These are phyloP conservation scores for Anarhynchus alexandrinus DNA, from an alignment of 2,113 vertebrate species.

Conservation along the genomic window DNA sequence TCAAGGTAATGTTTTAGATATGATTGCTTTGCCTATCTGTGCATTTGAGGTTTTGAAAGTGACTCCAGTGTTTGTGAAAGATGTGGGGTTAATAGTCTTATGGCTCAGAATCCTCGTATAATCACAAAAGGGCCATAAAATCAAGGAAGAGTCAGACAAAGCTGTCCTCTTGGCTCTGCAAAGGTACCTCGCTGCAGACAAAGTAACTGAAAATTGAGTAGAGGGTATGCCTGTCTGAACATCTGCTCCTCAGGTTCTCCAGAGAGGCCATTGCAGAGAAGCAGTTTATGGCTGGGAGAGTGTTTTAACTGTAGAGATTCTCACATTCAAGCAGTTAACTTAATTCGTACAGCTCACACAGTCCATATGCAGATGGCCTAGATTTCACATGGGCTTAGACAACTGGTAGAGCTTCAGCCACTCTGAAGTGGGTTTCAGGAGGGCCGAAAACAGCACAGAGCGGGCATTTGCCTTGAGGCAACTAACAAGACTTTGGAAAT, in stretches of 20 bases:
- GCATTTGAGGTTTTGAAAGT: background rate
- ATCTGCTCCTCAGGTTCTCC: background rate
- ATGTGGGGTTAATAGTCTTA: background rate
- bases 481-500: background rate
- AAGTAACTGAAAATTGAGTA: background rate
- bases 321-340: background rate
- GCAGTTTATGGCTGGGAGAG: background rate
- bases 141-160: background rate
- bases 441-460: background rate
- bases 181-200: background rate
- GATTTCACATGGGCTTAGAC: background rate
- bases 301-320: background rate
- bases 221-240: background rate
- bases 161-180: background rate
- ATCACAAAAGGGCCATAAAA: background rate
- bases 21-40: background rate
- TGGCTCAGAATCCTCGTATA: background rate
- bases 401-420: background rate
- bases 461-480: background rate
- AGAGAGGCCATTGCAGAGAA: background rate
- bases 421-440: background rate
- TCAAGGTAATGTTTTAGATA: conserved; percentile 78
- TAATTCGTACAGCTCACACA: background rate
- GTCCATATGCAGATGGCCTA: background rate
- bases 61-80: background rate